phyloP scores from a whole-genome alignment of 1,140 invertebrate genomes.

The Microplitis demolitor region DNA sequence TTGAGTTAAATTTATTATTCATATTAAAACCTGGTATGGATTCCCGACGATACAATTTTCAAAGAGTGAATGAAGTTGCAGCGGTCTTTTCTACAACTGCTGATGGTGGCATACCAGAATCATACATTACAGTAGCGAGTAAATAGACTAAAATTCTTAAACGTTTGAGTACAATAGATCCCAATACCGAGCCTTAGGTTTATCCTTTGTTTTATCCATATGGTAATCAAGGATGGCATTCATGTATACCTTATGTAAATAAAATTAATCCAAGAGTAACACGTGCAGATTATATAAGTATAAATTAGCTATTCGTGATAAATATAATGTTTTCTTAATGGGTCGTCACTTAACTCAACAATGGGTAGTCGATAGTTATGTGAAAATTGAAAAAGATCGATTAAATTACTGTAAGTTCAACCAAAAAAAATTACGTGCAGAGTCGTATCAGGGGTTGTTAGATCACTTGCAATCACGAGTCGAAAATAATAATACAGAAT shows the following conservation, averaged over 20 bases:
- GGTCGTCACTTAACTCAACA: neutral
- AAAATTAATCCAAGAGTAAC: conserved; percentile 3
- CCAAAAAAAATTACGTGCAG: neutral
- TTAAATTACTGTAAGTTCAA: neutral
- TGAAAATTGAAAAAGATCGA: neutral
- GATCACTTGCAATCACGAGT: neutral
- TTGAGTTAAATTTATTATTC: conserved; percentile 12
- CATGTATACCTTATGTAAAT: neutral
- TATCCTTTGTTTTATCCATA: conserved; percentile 20
- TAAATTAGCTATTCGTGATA: conserved; percentile 2
- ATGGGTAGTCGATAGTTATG: neutral
- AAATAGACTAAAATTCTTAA: conserved; percentile 3
- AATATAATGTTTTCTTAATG: neutral
- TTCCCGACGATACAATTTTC: conserved; percentile 4
- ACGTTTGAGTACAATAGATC: neutral
- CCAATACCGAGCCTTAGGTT: neutral
- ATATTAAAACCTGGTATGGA: conserved; percentile 13
- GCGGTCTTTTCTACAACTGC: conserved; percentile 19
- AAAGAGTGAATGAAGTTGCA: conserved; percentile 10
- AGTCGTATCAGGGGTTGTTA: neutral
- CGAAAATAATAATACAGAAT: neutral
- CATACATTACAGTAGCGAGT: conserved; percentile 14
- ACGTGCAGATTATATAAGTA: conserved; percentile 7
- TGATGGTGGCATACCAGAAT: conserved; percentile 21
- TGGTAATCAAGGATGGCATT: conserved; percentile 22